phyloP scores from a whole-genome alignment of 2,888 invertebrate species.

The Carpatolechia fugitivella region DNA sequence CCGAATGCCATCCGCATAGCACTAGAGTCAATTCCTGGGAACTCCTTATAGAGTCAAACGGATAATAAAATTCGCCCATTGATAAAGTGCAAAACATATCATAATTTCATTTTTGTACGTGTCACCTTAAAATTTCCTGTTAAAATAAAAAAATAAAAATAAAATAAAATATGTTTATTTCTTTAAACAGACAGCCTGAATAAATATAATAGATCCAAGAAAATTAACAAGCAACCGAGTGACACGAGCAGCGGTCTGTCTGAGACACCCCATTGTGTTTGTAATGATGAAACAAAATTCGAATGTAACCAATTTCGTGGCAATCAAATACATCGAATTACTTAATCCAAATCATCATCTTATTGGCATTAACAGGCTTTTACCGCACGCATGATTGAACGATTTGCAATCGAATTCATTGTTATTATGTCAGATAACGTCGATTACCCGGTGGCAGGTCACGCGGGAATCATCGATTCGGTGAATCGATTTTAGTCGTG shows the following conservation, averaged over 20 bases:
- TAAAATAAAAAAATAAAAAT: no score
- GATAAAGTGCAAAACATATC: no score
- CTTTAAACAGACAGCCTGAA: no score
- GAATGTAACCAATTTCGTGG: not conserved
- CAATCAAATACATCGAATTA: not conserved
- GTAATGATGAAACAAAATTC: not conserved
- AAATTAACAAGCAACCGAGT: no score
- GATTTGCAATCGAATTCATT: slow-evolving; percentile 10
- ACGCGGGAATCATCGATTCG: slow-evolving; percentile 43
- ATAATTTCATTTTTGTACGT: no score
- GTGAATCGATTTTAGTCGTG: slow-evolving; percentile 45
- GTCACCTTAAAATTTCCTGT: no score
- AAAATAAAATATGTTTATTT: no score
- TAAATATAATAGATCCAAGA: no score
- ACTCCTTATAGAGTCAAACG: slow-evolving; percentile 10
- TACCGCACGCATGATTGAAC: slow-evolving; percentile 12
- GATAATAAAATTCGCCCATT: no score
- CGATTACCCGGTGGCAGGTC: slow-evolving; percentile 40
- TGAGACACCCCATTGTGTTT: not conserved
- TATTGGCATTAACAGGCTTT: slow-evolving; percentile 14
- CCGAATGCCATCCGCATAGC: slow-evolving; percentile 54
- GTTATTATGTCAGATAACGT: slow-evolving; percentile 22
- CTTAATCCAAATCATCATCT: not conserved
- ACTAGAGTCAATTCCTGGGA: slow-evolving; percentile 40
- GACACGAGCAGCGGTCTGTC: no score